phyloP scores from a whole-genome alignment of 2,888 invertebrate genomes.

The Luperina testacea region DNA sequence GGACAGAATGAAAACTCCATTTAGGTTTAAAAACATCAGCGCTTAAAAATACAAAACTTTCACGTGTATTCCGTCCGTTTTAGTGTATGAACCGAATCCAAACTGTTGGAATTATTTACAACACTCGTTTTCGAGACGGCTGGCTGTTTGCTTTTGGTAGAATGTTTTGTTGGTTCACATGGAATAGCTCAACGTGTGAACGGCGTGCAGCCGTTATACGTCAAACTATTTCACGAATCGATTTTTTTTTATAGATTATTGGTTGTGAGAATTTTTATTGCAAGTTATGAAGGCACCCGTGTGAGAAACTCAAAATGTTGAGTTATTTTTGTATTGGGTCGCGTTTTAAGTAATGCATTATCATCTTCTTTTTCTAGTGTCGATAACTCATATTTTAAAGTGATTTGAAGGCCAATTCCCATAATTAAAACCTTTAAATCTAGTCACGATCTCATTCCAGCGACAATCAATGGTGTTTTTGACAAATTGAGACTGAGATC shows the following conservation, averaged over 20 bases:
- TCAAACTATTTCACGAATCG: conserved; percentile 23
- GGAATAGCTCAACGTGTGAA: conserved; percentile 39
- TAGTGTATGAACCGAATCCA: conserved; percentile 73
- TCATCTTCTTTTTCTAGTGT: not conserved
- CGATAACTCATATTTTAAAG: not conserved
- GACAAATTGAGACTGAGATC: no score
- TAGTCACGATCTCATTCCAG: no score
- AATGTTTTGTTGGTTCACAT: conserved; percentile 62
- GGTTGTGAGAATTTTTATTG: conserved; percentile 6
- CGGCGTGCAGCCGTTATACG: conserved; percentile 9
- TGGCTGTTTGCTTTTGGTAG: conserved; percentile 63
- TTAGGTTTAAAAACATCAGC: not conserved
- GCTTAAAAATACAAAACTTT: conserved; percentile 42
- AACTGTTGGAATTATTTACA: conserved; percentile 78
- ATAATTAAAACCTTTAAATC: no score
- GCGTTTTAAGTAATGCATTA: not conserved
- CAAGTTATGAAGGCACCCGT: not conserved
- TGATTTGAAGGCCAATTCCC: no score
- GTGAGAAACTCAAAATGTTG: not conserved
- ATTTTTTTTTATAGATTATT: not conserved
- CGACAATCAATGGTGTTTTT: no score
- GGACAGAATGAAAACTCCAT: not conserved
- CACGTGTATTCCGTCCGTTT: conserved; percentile 59
- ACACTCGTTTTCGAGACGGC: conserved; percentile 68
- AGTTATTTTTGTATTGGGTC: not conserved